A percentile compares a stretch with the other conserved stretches of the same genome.
Evolutionary conservation across 2,113 vertebrate species (phyloP).

Genomic region (Cygnus buccinator): DNA sequence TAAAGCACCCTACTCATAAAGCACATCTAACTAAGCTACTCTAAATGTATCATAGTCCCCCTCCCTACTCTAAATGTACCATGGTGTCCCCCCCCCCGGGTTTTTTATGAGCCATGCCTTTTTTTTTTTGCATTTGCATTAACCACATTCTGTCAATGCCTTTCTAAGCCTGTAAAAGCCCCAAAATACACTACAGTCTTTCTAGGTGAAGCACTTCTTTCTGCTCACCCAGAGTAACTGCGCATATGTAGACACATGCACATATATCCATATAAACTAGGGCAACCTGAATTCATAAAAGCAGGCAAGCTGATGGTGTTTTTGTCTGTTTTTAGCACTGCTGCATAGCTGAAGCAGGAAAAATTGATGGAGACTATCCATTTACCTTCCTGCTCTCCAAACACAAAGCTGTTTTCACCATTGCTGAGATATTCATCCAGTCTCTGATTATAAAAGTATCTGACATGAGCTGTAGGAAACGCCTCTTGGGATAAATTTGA

Average conservation of each 20-base stretch:
- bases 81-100: too few relatives aligned
- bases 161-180: background rate
- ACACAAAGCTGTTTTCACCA: background rate
- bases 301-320: background rate
- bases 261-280: background rate
- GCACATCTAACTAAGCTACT: background rate
- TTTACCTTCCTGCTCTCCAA: slow-evolving; percentile 17
- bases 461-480: background rate
- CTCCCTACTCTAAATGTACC: background rate
- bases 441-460: background rate
- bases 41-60: background rate
- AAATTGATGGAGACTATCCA: background rate
- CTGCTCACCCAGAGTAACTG: background rate
- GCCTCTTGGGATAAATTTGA: background rate
- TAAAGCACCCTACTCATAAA: background rate
- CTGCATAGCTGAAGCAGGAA: background rate
- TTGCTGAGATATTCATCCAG: background rate
- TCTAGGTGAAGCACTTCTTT: background rate
- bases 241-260: fast-evolving
- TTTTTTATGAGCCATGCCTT: background rate
- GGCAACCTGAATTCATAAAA: background rate
- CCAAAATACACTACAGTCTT: background rate
- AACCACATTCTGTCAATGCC: background rate
- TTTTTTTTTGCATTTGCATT: background rate
- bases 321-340: background rate